These are phyloP conservation scores for Diorhabda elongata DNA, from an alignment of 1,140 invertebrate species.

Conservation along the genomic window DNA sequence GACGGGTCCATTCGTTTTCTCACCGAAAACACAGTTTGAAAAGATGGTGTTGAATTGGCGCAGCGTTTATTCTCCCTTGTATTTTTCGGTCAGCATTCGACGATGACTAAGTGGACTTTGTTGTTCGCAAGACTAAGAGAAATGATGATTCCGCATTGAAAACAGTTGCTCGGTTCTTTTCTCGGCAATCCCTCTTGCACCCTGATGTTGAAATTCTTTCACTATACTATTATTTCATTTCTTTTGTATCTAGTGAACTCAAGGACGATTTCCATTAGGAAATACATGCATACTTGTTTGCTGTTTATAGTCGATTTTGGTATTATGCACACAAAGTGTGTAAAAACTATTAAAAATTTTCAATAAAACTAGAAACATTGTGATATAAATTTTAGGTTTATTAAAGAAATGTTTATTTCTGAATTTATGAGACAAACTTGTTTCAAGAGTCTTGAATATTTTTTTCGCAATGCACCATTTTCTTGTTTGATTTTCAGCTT, in stretches of 20 bases:
- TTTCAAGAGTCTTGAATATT: too few species aligned
- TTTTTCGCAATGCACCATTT: too few species aligned
- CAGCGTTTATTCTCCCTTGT: slow-evolving; percentile 38
- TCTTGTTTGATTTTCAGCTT: too few species aligned
- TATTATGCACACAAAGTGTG: too few species aligned
- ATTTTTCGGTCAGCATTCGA: slow-evolving; percentile 45
- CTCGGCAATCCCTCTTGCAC: slow-evolving; percentile 37
- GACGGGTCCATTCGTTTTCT: slow-evolving; percentile 26
- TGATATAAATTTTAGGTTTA: too few species aligned
- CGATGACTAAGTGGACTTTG: slow-evolving; percentile 52
- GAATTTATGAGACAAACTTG: too few species aligned
- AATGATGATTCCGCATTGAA: slow-evolving; percentile 49
- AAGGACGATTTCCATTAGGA: slow-evolving; percentile 8
- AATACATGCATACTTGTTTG: slow-evolving; percentile 11
- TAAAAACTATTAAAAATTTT: too few species aligned
- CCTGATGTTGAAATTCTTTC: slow-evolving; percentile 34
- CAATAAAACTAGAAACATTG: too few species aligned
- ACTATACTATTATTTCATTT: slow-evolving; percentile 35
- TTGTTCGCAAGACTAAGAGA: slow-evolving; percentile 50
- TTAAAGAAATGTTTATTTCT: too few species aligned
- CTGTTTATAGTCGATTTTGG: too few species aligned
- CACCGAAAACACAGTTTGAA: slow-evolving; percentile 20
- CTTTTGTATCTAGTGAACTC: slow-evolving; percentile 25
- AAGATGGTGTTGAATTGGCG: slow-evolving; percentile 36
- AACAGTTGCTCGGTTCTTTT: slow-evolving; percentile 40